Base-by-base conservation (phyloP, 2,888 invertebrate genomes). In the Nasonia oneida region DNA sequence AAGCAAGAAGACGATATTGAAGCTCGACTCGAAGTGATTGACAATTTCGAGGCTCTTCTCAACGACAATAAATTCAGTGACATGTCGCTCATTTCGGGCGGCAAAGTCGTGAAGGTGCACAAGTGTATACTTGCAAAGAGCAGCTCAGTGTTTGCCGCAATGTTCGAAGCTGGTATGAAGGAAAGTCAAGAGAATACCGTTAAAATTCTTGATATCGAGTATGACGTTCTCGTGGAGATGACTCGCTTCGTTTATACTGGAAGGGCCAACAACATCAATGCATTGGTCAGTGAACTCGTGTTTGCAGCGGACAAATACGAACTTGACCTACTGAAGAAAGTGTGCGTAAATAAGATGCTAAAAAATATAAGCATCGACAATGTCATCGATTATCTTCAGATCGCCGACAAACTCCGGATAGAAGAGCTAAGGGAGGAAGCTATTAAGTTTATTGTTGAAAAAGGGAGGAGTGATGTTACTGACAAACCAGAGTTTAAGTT, bases 151-250 rank as follows among this genome's bases (percentile, higher is more conserved):
- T 99, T 99, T 94, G 98, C 98, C 92, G 99, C 99, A 88, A 99
- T 99, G 99, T 99, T 99, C 94, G 98, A 99, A 93, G 99, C 99
- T 94, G 98, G 99, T 94, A 99, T 99, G 98, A 98, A 98, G 93
- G 99, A 99, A 93, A 95, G 98, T 89, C 98, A 99, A 94, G 96
- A 98, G 94, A 99, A 99, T 94, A 96, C 98, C 91, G 99, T 99
- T 81, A 98, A 98, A 94, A 98, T 98, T 93, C 97, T 97, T 81
- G 99, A 99, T 94, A 98, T 99, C 79, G 99, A 99, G 94, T 98
- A 98, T 93, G 99, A 99, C 94, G 99, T 99, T 88, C 95, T 99
- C 93, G 94, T 98, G 89, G 99, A 99, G 94, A 99, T 99, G 98
- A 94, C 99, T 89, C 96, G 98, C 91, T 99, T 99, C 94, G 99